phyloP scores from a whole-genome alignment of 2,888 invertebrate genomes.

The Caenorhabditis drosophilae region DNA sequence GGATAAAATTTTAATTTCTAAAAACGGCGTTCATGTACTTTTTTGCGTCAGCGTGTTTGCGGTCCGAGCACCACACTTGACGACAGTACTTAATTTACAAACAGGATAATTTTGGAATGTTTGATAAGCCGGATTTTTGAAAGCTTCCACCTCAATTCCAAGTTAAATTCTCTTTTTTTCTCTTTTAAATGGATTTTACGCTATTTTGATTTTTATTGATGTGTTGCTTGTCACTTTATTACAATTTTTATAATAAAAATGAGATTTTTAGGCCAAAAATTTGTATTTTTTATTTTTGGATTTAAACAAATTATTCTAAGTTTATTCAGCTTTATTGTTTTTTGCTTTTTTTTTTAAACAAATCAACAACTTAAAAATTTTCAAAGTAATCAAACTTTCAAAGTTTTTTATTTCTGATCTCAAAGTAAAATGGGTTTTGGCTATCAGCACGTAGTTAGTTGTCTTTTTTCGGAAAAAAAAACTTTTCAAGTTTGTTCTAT shows the following conservation, averaged over 20 bases:
- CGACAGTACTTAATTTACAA: slow-evolving; percentile 8
- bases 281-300: background rate
- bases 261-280: background rate
- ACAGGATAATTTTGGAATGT: background rate
- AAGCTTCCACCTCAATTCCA: too few species aligned
- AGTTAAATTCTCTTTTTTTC: too few species aligned
- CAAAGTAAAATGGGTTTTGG: too few species aligned
- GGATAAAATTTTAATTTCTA: slow-evolving; percentile 3
- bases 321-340: background rate
- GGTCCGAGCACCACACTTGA: slow-evolving; percentile 7
- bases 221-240: background rate
- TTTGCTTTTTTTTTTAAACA: too few species aligned
- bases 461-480: too few species aligned
- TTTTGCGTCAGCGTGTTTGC: slow-evolving; percentile 14
- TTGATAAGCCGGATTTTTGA: slow-evolving; percentile 2
- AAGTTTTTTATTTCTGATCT: too few species aligned
- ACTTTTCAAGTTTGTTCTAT: too few species aligned
- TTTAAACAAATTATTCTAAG: background rate
- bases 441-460: too few species aligned
- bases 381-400: too few species aligned
- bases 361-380: too few species aligned
- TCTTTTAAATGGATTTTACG: too few species aligned
- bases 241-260: background rate
- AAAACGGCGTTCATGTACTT: slow-evolving; percentile 9
- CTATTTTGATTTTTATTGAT: background rate